Base-by-base conservation (phyloP, 2,888 invertebrate genomes). In the Criorhina ranunculi region DNA sequence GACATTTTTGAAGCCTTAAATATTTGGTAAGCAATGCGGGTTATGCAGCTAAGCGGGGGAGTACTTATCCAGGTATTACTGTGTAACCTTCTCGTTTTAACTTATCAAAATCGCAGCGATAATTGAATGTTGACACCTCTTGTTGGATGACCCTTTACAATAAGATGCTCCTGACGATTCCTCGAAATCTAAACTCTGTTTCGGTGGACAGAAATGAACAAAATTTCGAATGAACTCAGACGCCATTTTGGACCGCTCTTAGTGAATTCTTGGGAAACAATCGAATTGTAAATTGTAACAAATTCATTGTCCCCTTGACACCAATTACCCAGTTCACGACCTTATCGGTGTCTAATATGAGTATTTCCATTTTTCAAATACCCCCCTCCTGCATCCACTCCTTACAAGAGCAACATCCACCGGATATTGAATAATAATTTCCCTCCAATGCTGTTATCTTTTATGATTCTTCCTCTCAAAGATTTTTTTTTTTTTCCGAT, bases 341-440 rank as follows among this genome's bases (percentile, higher is more conserved):
- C 29, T 33, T 42, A 59, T 49, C 49, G 11, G 9, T 9, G 59
- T 40, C 31, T 37, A 49, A 60, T 40, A 73, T 53, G 60, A 37
- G 29, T 24, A 35, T 49, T 15, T 37, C 8, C 49, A 57, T 31
- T 42, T 60, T 69, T 15, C 51, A 60, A 69, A 59, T 69, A 53
- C 33, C 60, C 77, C 33, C 60, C 77, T 60, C 66, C 8, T 51
- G 15, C 64, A n/a, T 15, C 42, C 33, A n/a, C n/a, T n/a, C 49
- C 51, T 9, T 53, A 40, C 44, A 59, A 51, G 42, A 49, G 19
- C 55, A 55, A 33, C 55, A 55, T 64, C 42, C 44, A 60, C 77
- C 77, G 77, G 77, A 77, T 77, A 77, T 77, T 69, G 77, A 77
- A 77, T 77, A 69, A 69, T 77, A 77, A 77, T 77, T 77, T 60